Evolutionary conservation across 2,888 invertebrate species (phyloP), one percentile per base, ranked within the genome.

Genomic region (Mycalesis mineus): DNA sequence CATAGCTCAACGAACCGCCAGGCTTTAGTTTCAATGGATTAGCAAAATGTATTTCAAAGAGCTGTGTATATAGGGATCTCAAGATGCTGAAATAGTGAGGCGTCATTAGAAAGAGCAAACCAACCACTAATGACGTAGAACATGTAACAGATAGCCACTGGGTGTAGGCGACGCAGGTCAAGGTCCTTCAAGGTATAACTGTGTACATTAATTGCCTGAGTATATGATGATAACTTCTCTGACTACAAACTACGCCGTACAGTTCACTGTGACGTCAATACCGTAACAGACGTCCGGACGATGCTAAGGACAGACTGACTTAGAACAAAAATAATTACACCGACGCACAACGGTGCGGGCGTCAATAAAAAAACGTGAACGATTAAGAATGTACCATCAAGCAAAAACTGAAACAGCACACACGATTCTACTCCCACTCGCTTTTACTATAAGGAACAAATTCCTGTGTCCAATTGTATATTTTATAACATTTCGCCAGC

Each of bases 261-360:
- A 22, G 22, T 22, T 22, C 22, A 22, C 22, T 22, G 15, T 45
- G 54, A 54, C 54, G 48, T 44, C 39, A 45, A 45, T 61, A 52
- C 58, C 52, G 56, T 57, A 57, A 55, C 44, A 55, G 50, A 64
- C 55, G 61, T 52, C 58, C 61, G 60, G 58, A 56, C 51, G 60
- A 39, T 53, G 33, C 47, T 58, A 60, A 61, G 61, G 54, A 55
- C 61, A 57, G 52, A 56, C 52, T 33, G 62, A 57, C 54, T 54
- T 44, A 61, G 45, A 62, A 63, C 62, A 54, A 61, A 64, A 66
- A 66, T 65, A 67, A 68, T 65, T 60, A 57, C 57, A 58, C 40
- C 41, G 50, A 55, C 57, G 55, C 60, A 57, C 62, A 61, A 41
- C 59, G 58, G 49, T 57, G 58, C 63, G 51, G 31, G 40, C 40